phyloP scores from a whole-genome alignment of 2,888 invertebrate species.

The Chloroclysta siterata region DNA sequence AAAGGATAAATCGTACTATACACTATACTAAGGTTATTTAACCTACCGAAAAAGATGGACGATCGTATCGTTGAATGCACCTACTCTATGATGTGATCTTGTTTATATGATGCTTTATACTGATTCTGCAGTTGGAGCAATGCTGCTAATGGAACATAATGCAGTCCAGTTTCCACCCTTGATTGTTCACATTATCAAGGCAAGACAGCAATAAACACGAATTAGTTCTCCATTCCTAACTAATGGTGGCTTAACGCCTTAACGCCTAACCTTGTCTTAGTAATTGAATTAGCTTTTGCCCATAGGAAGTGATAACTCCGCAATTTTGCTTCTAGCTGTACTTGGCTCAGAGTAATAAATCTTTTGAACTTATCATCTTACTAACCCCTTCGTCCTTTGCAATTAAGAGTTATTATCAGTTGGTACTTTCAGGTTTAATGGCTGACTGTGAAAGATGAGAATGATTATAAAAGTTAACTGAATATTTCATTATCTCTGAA shows the following conservation, averaged over 20 bases:
- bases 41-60: constrained; percentile 22
- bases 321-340: constrained; percentile 27
- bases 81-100: constrained; percentile 5
- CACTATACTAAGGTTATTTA: constrained; percentile 13
- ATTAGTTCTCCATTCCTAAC: constrained; percentile 44
- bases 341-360: constrained; percentile 36
- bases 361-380: constrained; percentile 41
- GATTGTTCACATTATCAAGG: constrained; percentile 54
- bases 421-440: constrained; percentile 41
- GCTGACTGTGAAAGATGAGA: constrained; percentile 29
- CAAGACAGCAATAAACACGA: constrained; percentile 43
- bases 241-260: constrained; percentile 29
- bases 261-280: constrained; percentile 31
- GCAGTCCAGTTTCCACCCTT: constrained; percentile 51
- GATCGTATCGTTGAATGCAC: constrained; percentile 10
- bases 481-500: not conserved
- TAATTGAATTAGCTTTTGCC: constrained; percentile 47
- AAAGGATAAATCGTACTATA: constrained; percentile 3
- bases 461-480: constrained; percentile 15
- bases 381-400: constrained; percentile 17
- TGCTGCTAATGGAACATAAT: constrained; percentile 51
- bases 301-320: constrained; percentile 46
- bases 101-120: constrained; percentile 9
- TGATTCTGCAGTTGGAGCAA: constrained; percentile 6
- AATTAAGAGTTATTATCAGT: constrained; percentile 47